Evolutionary conservation across 1,140 invertebrate species (phyloP).

Genomic region (Lordiphosa collinella): DNA sequence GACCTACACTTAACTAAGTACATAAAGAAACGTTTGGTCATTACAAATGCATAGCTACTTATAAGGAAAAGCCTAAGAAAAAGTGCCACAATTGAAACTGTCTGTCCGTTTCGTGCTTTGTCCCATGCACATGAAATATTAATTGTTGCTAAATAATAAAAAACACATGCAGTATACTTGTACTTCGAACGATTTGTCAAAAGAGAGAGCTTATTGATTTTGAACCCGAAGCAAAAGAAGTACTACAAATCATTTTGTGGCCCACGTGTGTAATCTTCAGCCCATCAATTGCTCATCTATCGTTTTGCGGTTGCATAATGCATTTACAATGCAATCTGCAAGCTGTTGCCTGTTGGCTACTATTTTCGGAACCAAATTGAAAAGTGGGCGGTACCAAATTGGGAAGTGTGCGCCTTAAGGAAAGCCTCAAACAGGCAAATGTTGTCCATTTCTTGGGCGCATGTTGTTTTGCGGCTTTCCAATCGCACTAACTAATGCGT

Average conservation of each 20-base stretch:
- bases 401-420: no score
- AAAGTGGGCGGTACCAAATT: background rate
- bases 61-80: background rate
- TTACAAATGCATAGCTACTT: constrained; percentile 25
- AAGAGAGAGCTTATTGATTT: constrained; percentile 20
- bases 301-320: constrained; percentile 15
- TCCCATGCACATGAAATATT: constrained; percentile 8
- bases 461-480: background rate
- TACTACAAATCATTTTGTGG: background rate
- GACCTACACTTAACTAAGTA: background rate
- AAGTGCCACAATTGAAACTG: constrained; percentile 25
- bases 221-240: background rate
- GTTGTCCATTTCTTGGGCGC: no score
- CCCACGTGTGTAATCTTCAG: background rate
- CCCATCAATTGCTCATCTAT: constrained; percentile 17
- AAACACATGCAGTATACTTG: no score
- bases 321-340: constrained; percentile 31
- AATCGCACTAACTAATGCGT: background rate
- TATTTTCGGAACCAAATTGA: constrained; percentile 5
- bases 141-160: constrained; percentile 16
- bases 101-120: background rate
- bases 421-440: no score
- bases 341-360: constrained; percentile 20
- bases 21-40: constrained; percentile 1
- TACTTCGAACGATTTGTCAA: constrained; percentile 9